A percentile compares a stretch with the other conserved stretches of the same genome.
These are phyloP conservation scores for Gadopsis bispinosus DNA, from an alignment of 2,797 vertebrate genomes.

Conservation along the genomic window DNA sequence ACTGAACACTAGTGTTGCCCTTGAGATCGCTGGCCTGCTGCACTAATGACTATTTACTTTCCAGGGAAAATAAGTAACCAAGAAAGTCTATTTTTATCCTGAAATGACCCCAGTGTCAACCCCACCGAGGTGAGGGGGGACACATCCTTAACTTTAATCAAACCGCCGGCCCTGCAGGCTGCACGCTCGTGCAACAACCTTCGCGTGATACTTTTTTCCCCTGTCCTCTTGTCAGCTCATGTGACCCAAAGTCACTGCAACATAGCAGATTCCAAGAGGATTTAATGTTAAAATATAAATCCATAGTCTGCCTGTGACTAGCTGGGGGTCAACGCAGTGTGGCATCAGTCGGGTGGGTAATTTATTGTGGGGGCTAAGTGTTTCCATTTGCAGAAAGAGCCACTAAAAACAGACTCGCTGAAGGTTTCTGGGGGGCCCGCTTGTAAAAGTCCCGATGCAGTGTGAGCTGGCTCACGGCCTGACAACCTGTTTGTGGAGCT, in stretches of 20 bases:
- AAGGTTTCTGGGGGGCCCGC: slow-evolving; percentile 84
- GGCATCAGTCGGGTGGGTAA: slow-evolving; percentile 80
- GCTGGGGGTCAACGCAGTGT: slow-evolving; percentile 73
- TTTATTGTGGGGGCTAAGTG: slow-evolving; percentile 85
- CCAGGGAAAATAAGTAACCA: slow-evolving; percentile 73
- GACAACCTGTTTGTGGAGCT: slow-evolving; percentile 84
- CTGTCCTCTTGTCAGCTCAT: slow-evolving; percentile 56
- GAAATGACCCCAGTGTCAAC: slow-evolving; percentile 70
- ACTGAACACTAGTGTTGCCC: slow-evolving; percentile 58
- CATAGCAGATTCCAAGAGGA: slow-evolving; percentile 46
- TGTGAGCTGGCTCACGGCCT: slow-evolving; percentile 77
- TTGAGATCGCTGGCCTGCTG: slow-evolving; percentile 75
- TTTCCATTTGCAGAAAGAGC: slow-evolving; percentile 85
- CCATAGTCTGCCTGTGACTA: slow-evolving; percentile 48
- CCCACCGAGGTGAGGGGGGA: slow-evolving; percentile 40
- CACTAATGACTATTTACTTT: slow-evolving; percentile 80
- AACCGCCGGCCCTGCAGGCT: slow-evolving; percentile 51
- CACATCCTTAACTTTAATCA: slow-evolving; percentile 72
- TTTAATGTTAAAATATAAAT: slow-evolving; percentile 65
- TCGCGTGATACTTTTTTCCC: slow-evolving; percentile 40
- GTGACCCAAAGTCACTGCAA: slow-evolving; percentile 49
- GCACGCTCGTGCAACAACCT: slow-evolving; percentile 65
- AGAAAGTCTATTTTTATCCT: slow-evolving; percentile 77
- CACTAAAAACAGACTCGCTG: slow-evolving; percentile 84
- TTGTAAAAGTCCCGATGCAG: slow-evolving; percentile 82